Evolutionary conservation across 2,113 vertebrate species (phyloP), one percentile per base, ranked within the genome.

Genomic region (Bettongia penicillata): DNA sequence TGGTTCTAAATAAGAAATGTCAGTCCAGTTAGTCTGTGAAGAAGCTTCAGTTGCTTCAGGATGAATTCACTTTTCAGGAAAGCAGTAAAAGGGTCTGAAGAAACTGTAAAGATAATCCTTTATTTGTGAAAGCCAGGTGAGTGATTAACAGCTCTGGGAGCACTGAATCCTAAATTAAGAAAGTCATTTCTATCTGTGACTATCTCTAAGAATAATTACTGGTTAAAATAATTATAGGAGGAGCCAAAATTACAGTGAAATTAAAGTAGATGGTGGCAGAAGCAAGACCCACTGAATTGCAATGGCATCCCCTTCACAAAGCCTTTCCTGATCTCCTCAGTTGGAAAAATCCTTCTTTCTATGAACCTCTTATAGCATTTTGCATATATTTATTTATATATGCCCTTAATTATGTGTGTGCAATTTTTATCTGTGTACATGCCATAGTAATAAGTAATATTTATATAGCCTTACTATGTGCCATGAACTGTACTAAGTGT

Each of bases 51-150:
- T 51, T 51, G 51, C 52, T 52, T 0, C 50, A 95, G 93, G 93
- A 91, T 97, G 97, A 95, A 97, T 95, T 91, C 0, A 91, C 90
- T 95, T 77, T 12, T 2, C 23, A 95, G 89, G 48, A 93, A 94
- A 94, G 28, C 22, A 68, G 31, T 68, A 6, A 31, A 95, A 14
- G 3, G 50, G 84, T 68, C 89, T 97, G 93, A 97, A 95, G 96
- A 96, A 97, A 61, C 48, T 84, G 0, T 91, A 91, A 97, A 98
- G 95, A 97, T 92, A 94, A 94, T 94, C 84, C 55, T 23, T 16
- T 28, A 0, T 96, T 50, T 77, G 95, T 92, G 89, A 51, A 49
- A 91, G 95, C 93, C 97, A 97, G 98, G 97, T 97, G 98, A 96
- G 92, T 93, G 89, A 90, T 25, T 68, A 90, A 57, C n/a, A 89